Percentiles rank a stretch among this genome's conserved stretches.
phyloP scores from a whole-genome alignment of 1,140 invertebrate genomes.

The Eurytemora carolleeae region DNA sequence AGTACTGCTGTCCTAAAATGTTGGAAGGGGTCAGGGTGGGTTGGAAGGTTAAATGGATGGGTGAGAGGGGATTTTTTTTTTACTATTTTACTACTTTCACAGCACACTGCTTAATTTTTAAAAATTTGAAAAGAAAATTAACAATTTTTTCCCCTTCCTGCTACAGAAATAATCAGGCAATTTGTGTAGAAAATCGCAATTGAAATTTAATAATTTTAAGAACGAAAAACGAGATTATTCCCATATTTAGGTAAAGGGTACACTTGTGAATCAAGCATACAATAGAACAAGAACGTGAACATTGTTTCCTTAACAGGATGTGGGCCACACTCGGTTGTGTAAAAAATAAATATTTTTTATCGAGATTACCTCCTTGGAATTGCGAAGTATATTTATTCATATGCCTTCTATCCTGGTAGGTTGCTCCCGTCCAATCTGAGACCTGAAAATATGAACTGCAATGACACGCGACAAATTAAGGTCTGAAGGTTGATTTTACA shows the following conservation, averaged over 20 bases:
- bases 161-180: neutral
- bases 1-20: constrained; percentile 61
- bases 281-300: too few relatives aligned
- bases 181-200: neutral
- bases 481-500: too few relatives aligned
- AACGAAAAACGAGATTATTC: neutral
- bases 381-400: constrained; percentile 77
- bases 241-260: too few relatives aligned
- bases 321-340: too few relatives aligned
- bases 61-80: neutral
- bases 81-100: neutral
- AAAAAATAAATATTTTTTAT: too few relatives aligned
- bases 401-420: constrained; percentile 62
- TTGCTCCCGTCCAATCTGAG: constrained; percentile 90
- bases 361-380: constrained; percentile 47
- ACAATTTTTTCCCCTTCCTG: neutral
- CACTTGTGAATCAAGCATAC: too few relatives aligned
- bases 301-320: too few relatives aligned
- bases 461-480: constrained; percentile 8
- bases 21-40: neutral
- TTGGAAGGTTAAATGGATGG: neutral
- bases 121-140: neutral
- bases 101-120: neutral
- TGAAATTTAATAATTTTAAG: neutral
- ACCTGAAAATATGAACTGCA: constrained; percentile 43